Evolutionary conservation across 2,797 vertebrate species (phyloP).

Genomic region (Moxostoma hubbsi): DNA sequence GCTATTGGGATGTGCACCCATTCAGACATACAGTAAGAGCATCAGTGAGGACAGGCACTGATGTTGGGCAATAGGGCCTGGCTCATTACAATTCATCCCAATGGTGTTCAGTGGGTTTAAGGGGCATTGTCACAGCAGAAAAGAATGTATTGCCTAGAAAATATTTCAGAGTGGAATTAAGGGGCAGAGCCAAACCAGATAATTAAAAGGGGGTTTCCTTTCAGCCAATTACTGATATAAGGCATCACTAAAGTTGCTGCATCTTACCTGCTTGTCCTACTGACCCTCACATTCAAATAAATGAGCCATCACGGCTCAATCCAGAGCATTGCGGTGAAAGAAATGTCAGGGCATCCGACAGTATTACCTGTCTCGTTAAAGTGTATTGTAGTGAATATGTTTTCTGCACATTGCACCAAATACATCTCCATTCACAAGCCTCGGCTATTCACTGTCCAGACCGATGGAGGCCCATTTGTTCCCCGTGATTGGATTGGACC

Average conservation of each 20-base stretch:
- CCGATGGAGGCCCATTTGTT: constrained; percentile 15
- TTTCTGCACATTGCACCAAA: too few relatives aligned
- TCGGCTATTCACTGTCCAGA: constrained; percentile 2
- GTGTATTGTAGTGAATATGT: constrained; percentile 19
- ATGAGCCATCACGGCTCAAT: constrained; percentile 9
- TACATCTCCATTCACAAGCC: constrained; percentile 21
- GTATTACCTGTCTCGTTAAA: constrained; percentile 27
- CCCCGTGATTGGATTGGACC: constrained; percentile 37
- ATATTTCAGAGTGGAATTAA: too few relatives aligned
- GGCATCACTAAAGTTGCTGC: background rate
- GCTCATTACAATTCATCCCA: too few relatives aligned
- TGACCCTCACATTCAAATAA: background rate
- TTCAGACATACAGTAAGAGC: too few relatives aligned
- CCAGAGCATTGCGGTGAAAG: background rate
- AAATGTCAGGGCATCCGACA: background rate
- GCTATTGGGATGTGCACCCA: too few relatives aligned
- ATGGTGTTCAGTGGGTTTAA: too few relatives aligned
- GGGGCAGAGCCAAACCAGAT: too few relatives aligned
- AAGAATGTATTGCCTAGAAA: too few relatives aligned
- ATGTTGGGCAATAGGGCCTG: too few relatives aligned
- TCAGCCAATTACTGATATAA: background rate
- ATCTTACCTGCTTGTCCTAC: background rate
- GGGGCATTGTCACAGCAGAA: too few relatives aligned
- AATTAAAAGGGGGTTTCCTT: too few relatives aligned
- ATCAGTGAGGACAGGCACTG: too few relatives aligned